Percentiles rank a stretch among this genome's conserved stretches.
Conservation (phyloP, 2,888 invertebrate species). For the Cryptus viduatorius region DNA sequence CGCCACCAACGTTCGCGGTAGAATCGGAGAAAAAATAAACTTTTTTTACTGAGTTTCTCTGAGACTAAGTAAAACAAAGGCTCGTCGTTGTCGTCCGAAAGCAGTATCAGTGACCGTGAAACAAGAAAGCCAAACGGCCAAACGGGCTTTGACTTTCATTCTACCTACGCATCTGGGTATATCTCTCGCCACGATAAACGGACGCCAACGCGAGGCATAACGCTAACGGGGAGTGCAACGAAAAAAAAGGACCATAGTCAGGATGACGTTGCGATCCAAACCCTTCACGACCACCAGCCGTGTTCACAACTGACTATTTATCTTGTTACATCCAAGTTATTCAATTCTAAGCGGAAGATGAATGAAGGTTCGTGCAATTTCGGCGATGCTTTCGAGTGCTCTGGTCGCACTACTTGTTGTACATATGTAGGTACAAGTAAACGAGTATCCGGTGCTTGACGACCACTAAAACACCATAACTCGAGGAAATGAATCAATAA, state of each 20-base stretch:
- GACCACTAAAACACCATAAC: slow-evolving; percentile 39
- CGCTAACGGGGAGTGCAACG: slow-evolving; percentile 61
- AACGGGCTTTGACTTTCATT: background rate
- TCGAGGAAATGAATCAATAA: slow-evolving; percentile 72
- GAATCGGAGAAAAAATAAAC: too few relatives aligned
- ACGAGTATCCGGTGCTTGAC: slow-evolving; percentile 16
- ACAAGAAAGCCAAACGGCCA: background rate
- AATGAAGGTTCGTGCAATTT: background rate
- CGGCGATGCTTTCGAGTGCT: background rate
- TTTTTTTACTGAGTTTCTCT: too few relatives aligned
- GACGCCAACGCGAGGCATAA: slow-evolving; percentile 29
- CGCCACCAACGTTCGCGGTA: too few relatives aligned
- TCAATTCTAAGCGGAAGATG: background rate
- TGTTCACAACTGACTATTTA: slow-evolving; percentile 79
- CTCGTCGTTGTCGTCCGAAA: background rate
- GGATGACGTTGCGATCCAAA: slow-evolving; percentile 77
- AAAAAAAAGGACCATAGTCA: slow-evolving; percentile 73
- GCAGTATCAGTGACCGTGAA: background rate
- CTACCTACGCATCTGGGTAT: background rate
- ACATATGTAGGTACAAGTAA: background rate
- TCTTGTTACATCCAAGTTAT: slow-evolving; percentile 81
- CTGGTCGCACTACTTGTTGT: background rate
- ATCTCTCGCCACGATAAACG: background rate
- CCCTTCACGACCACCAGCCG: slow-evolving; percentile 75
- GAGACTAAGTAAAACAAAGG: background rate